Evolutionary conservation across 2,797 vertebrate genomes (phyloP).

Genomic region (Artibeus jamaicensis): DNA sequence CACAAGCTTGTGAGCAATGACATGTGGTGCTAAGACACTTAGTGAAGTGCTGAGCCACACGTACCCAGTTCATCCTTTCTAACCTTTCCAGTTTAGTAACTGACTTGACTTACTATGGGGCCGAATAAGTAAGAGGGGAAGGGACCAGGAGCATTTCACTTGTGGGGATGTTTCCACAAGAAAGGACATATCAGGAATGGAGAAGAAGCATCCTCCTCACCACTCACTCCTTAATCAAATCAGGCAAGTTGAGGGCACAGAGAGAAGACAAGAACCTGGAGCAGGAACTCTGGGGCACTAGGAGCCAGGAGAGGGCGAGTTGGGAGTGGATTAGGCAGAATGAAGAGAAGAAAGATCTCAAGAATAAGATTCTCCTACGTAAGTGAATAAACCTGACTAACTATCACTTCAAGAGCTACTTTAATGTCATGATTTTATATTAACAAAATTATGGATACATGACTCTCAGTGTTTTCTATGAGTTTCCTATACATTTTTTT

Average conservation of each 20-base stretch:
- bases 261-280: neutral
- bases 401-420: neutral
- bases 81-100: neutral
- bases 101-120: neutral
- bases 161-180: neutral
- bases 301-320: neutral
- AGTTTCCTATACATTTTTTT: neutral
- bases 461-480: neutral
- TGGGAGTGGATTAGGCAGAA: neutral
- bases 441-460: neutral
- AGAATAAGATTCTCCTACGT: neutral
- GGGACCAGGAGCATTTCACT: neutral
- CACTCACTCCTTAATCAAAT: neutral
- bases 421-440: neutral
- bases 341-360: neutral
- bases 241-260: neutral
- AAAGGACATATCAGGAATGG: neutral
- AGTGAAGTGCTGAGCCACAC: neutral
- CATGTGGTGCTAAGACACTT: neutral
- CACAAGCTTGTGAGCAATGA: rapidly evolving
- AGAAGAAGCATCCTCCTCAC: neutral
- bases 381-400: neutral
- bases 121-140: neutral
- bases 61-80: neutral
- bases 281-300: neutral